phyloP scores from a whole-genome alignment of 2,888 invertebrate genomes.

The Lottia gigantea region DNA sequence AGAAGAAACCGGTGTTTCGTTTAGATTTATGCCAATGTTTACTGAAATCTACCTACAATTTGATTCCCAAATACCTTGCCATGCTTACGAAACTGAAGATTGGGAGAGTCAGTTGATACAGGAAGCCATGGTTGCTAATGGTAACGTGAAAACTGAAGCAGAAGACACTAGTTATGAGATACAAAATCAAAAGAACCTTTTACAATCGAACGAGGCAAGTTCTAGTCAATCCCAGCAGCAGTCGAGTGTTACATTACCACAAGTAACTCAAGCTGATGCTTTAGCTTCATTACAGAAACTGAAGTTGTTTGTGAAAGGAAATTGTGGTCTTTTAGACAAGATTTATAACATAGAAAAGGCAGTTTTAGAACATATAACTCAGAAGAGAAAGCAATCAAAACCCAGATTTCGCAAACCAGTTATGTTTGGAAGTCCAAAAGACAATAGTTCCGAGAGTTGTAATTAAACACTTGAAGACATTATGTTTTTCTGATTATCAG shows the following conservation, averaged over 20 bases:
- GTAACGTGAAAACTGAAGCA: constrained; percentile 24
- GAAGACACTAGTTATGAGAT: constrained; percentile 13
- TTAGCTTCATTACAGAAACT: constrained; percentile 23
- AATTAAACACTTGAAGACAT: no score
- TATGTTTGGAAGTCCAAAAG: neutral
- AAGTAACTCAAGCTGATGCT: constrained; percentile 17
- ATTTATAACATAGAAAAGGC: neutral
- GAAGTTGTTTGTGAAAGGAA: constrained; percentile 19
- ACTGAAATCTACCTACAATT: constrained; percentile 25
- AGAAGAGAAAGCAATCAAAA: neutral
- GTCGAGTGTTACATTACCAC: neutral
- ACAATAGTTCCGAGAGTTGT: neutral
- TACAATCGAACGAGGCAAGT: neutral
- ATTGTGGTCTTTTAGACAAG: neutral
- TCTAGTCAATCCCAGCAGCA: neutral
- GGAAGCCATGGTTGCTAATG: constrained; percentile 14
- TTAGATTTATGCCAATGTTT: constrained; percentile 27
- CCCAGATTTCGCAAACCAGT: neutral
- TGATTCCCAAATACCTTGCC: constrained; percentile 27
- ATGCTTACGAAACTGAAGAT: constrained; percentile 21
- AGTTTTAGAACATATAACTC: neutral
- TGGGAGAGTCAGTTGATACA: constrained; percentile 25
- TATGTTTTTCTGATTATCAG: no score
- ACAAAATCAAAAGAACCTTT: neutral
- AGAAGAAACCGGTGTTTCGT: constrained; percentile 19